A percentile compares a stretch with the other conserved stretches of the same genome.
phyloP scores from a whole-genome alignment of 2,888 invertebrate genomes.

The Dasysyrphus tricinctus region DNA sequence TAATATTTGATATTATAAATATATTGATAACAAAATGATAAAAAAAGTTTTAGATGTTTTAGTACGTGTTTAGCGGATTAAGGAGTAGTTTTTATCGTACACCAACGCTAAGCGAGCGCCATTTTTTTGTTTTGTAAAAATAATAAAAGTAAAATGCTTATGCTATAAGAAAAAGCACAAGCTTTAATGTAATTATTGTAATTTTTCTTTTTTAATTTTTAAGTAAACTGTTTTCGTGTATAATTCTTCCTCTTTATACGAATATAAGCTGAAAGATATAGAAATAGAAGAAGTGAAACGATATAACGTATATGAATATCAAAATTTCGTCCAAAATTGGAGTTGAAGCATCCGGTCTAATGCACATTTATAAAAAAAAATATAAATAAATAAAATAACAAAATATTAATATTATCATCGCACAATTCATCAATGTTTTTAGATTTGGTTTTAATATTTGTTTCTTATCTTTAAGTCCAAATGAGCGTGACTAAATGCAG shows the following conservation, averaged over 20 bases:
- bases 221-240: conserved; percentile 41
- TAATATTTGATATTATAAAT: conserved; percentile 59
- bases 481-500: background rate
- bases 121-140: conserved; percentile 35
- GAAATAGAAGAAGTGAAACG: conserved; percentile 77
- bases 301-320: conserved; percentile 82
- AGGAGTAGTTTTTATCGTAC: conserved; percentile 29
- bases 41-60: conserved; percentile 37
- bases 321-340: conserved; percentile 83
- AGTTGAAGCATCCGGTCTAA: conserved; percentile 77
- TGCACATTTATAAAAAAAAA: conserved; percentile 48
- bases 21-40: conserved; percentile 32
- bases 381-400: background rate
- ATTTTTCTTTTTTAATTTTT: conserved; percentile 19
- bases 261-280: conserved; percentile 61
- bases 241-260: conserved; percentile 76
- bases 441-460: background rate
- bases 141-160: conserved; percentile 30
- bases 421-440: conserved; percentile 4
- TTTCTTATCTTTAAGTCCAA: background rate
- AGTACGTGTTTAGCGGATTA: conserved; percentile 36
- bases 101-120: conserved; percentile 56
- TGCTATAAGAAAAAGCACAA: conserved; percentile 17
- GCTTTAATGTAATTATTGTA: conserved; percentile 27
- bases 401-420: conserved; percentile 7